These are phyloP conservation scores for Tragelaphus eurycerus DNA, from an alignment of 2,797 vertebrate species.

Conservation along the genomic window DNA sequence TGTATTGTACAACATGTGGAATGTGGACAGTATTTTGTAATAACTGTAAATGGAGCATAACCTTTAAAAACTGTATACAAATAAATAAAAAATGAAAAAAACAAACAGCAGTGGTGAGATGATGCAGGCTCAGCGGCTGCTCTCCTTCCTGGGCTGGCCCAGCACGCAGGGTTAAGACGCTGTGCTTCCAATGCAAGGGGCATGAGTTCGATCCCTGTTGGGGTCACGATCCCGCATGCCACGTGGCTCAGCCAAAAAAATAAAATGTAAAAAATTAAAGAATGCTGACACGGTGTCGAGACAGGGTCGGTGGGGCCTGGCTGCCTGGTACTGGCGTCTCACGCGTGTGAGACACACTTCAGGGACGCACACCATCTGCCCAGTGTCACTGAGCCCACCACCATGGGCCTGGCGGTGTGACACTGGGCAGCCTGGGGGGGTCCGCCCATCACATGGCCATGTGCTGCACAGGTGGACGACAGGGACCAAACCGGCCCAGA, in stretches of 20 bases:
- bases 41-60: not conserved
- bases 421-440: not conserved
- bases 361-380: accelerated
- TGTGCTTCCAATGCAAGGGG: not conserved
- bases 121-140: not conserved
- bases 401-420: not conserved
- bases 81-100: not conserved
- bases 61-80: not conserved
- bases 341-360: not conserved
- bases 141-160: not conserved
- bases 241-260: not conserved
- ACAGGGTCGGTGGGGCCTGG: not conserved
- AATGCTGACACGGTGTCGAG: not conserved
- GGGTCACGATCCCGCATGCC: not conserved
- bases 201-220: not conserved
- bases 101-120: not conserved
- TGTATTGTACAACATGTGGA: not conserved
- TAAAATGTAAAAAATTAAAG: not conserved
- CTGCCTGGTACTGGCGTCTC: not conserved
- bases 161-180: not conserved
- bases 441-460: accelerated
- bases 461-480: accelerated
- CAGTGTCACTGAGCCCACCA: too few relatives aligned
- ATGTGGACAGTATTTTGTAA: not conserved
- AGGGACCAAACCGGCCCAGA: not conserved